A percentile compares a stretch with the other conserved stretches of the same genome.
These are phyloP conservation scores for Grammomys surdaster DNA, from an alignment of 2,113 vertebrate genomes.

Conservation along the genomic window DNA sequence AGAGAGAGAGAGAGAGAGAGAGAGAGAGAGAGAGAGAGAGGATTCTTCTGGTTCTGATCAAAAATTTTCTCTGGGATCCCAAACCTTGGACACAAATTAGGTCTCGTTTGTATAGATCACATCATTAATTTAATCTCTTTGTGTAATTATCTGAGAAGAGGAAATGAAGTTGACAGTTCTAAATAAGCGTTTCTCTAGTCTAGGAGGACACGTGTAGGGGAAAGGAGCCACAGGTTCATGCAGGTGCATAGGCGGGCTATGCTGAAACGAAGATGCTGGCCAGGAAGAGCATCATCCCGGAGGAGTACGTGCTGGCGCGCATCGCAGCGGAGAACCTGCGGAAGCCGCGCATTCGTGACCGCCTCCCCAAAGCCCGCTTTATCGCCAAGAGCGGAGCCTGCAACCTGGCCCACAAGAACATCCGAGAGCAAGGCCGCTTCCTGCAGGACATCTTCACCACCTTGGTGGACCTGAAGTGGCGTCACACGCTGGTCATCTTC, in stretches of 20 bases:
- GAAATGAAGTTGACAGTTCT: background rate
- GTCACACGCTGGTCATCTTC: constrained; percentile 98
- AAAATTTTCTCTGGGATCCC: background rate
- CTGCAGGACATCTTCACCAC: constrained; percentile 99
- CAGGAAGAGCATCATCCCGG: constrained; percentile 98
- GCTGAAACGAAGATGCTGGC: constrained; percentile 92
- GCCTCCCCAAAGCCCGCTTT: constrained; percentile 96
- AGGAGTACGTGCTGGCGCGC: constrained; percentile 96
- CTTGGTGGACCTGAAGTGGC: constrained; percentile 98
- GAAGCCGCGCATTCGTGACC: constrained; percentile 95
- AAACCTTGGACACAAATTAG: background rate
- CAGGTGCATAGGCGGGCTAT: constrained; percentile 75
- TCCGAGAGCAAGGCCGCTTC: constrained; percentile 98
- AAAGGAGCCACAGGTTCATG: background rate
- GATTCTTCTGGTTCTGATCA: background rate
- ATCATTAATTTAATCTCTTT: background rate
- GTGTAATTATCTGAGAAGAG: background rate
- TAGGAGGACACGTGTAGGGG: constrained; percentile 55
- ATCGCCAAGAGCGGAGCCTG: constrained; percentile 98
- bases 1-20: background rate
- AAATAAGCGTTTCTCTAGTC: constrained; percentile 6
- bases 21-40: background rate
- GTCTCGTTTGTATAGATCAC: background rate
- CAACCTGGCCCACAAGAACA: constrained; percentile 99
- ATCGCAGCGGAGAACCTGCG: constrained; percentile 94